A percentile compares a stretch with the other conserved stretches of the same genome.
phyloP scores from a whole-genome alignment of 64 coral and sea anemone genomes.

The Anthopleura sola region DNA sequence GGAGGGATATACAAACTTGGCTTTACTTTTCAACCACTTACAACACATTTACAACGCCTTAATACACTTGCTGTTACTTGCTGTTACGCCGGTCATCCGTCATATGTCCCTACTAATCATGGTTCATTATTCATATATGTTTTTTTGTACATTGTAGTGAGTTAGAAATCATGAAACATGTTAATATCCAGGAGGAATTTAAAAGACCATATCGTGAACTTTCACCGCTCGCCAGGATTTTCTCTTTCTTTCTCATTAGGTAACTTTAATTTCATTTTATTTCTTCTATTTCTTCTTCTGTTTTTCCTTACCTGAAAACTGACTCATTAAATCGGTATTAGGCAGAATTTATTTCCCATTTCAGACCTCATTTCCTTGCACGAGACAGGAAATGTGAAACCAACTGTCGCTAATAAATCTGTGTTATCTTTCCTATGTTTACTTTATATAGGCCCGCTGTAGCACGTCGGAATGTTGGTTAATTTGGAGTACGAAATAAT shows the following conservation, averaged over 20 bases:
- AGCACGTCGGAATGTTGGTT: conserved; percentile 58
- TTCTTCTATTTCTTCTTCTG: neutral
- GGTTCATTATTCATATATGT: neutral
- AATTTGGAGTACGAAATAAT: conserved; percentile 87
- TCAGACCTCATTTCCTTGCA: too few species aligned
- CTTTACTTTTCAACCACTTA: too few species aligned
- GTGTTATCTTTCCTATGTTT: too few species aligned
- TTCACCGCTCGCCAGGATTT: neutral
- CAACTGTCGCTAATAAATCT: too few species aligned
- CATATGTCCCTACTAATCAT: neutral
- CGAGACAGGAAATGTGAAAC: too few species aligned
- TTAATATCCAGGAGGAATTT: conserved; percentile 30
- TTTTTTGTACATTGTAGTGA: neutral
- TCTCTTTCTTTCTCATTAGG: conserved; percentile 52
- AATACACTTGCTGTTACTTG: neutral
- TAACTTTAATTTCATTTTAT: neutral
- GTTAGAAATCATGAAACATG: neutral
- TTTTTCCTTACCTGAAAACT: neutral
- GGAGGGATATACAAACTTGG: too few species aligned
- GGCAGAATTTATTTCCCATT: too few species aligned
- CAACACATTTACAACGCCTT: too few species aligned
- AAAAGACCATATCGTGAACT: conserved; percentile 36
- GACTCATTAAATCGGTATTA: neutral
- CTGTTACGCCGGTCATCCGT: neutral
- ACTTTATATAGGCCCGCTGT: too few species aligned